phyloP scores from a whole-genome alignment of 2,888 invertebrate genomes.

The Alsophila aescularia region DNA sequence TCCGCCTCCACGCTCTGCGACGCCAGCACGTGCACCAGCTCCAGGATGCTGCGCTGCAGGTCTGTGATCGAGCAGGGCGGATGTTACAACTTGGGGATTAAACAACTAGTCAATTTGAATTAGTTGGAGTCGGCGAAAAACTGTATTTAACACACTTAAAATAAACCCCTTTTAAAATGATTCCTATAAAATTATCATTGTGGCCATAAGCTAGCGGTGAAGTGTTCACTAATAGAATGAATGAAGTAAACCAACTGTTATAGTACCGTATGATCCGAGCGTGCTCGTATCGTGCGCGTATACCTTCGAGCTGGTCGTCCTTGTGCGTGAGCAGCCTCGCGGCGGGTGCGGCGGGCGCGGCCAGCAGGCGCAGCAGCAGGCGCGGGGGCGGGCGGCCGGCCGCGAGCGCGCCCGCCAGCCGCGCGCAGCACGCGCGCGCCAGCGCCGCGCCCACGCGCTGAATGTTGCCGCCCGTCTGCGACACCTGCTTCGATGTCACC shows the following conservation, averaged over 20 bases:
- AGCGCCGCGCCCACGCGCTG: conserved; percentile 60
- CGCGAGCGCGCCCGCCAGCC: conserved; percentile 48
- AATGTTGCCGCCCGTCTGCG: conserved; percentile 31
- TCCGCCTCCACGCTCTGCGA: conserved; percentile 78
- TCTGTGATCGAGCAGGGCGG: conserved; percentile 64
- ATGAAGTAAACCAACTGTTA: no score
- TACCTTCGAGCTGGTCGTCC: conserved; percentile 13
- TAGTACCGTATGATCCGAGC: no score
- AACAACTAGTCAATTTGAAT: no score
- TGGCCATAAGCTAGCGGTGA: no score
- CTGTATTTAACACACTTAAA: no score
- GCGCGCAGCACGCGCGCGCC: conserved; percentile 61
- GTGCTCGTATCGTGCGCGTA: no score
- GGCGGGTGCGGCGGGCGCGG: conserved; percentile 35
- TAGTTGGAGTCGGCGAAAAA: no score
- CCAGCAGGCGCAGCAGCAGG: conserved; percentile 57
- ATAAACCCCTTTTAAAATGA: no score
- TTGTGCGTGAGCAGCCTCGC: conserved; percentile 2
- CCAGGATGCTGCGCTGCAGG: conserved; percentile 86
- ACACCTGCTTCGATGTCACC: conserved; percentile 34
- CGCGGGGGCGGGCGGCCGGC: conserved; percentile 48
- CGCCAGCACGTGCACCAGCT: conserved; percentile 84
- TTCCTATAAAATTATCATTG: no score
- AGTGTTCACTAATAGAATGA: no score
- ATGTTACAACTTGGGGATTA: no score